Percentiles rank a stretch among this genome's conserved stretches.
Conservation (phyloP, 2,888 invertebrate genomes). For the Polia nebulosa region DNA sequence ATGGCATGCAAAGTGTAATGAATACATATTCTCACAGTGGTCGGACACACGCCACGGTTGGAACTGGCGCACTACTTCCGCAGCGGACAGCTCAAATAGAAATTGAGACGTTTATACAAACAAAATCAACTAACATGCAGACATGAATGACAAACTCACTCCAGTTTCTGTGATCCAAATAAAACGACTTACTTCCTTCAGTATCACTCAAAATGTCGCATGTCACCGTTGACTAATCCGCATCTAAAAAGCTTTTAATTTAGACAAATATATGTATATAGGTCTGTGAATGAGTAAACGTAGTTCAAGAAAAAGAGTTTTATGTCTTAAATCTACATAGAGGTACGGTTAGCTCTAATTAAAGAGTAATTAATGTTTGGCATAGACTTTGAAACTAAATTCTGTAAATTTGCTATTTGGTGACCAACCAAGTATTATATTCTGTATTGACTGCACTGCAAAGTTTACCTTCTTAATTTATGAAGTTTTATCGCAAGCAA, state of each 20-base stretch:
- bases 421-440: conserved; percentile 12
- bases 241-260: conserved; percentile 51
- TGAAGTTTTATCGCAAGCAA: not conserved
- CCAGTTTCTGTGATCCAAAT: conserved; percentile 71
- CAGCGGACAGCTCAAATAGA: conserved; percentile 60
- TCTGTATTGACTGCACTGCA: not conserved
- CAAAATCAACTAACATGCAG: conserved; percentile 61
- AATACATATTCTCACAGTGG: conserved; percentile 76
- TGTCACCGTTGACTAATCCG: conserved; percentile 52
- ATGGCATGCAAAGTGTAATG: conserved; percentile 74
- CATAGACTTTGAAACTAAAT: conserved; percentile 29
- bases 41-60: conserved; percentile 65
- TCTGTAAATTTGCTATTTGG: conserved; percentile 12
- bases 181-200: conserved; percentile 66
- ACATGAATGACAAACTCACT: conserved; percentile 64
- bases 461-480: not conserved
- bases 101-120: conserved; percentile 67
- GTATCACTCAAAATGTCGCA: conserved; percentile 52
- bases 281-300: conserved; percentile 40
- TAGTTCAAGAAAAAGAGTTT: conserved; percentile 47
- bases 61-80: conserved; percentile 78
- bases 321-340: conserved; percentile 52
- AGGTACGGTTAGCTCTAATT: conserved; percentile 39
- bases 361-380: conserved; percentile 48
- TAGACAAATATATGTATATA: conserved; percentile 54